Conservation (phyloP, 2,888 invertebrate genomes). For the Rhagophthalmus giganteus region DNA sequence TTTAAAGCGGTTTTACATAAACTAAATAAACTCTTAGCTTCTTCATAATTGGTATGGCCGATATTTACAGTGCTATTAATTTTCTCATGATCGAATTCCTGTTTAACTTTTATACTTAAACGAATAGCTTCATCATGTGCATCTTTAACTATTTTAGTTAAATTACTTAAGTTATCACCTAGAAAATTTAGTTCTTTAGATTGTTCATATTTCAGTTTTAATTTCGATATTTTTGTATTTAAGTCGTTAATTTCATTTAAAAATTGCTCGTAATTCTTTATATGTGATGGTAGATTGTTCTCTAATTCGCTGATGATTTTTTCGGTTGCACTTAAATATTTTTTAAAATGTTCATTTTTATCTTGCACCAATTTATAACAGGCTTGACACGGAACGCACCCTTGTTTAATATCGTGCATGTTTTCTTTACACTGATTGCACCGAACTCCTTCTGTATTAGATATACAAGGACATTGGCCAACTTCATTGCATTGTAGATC, state of each 20-base stretch:
- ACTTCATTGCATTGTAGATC: conserved; percentile 78
- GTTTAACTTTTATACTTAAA: background rate
- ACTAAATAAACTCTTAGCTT: conserved; percentile 65
- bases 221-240: conserved; percentile 4
- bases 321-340: conserved; percentile 71
- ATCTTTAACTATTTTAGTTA: no score
- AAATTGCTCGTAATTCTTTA: conserved; percentile 8
- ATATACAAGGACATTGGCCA: conserved; percentile 80
- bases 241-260: conserved; percentile 6
- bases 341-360: conserved; percentile 73
- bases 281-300: conserved; percentile 1
- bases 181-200: background rate
- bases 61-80: background rate
- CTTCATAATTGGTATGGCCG: background rate
- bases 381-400: conserved; percentile 81
- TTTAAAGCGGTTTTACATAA: conserved; percentile 77
- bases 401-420: conserved; percentile 81
- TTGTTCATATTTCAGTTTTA: conserved; percentile 4
- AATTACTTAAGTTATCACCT: background rate
- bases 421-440: conserved; percentile 95
- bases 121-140: background rate
- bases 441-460: conserved; percentile 82
- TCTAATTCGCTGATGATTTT: conserved; percentile 1
- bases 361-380: conserved; percentile 90
- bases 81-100: background rate